phyloP scores from a whole-genome alignment of 2,888 invertebrate genomes.

The Cephonodes hylas region DNA sequence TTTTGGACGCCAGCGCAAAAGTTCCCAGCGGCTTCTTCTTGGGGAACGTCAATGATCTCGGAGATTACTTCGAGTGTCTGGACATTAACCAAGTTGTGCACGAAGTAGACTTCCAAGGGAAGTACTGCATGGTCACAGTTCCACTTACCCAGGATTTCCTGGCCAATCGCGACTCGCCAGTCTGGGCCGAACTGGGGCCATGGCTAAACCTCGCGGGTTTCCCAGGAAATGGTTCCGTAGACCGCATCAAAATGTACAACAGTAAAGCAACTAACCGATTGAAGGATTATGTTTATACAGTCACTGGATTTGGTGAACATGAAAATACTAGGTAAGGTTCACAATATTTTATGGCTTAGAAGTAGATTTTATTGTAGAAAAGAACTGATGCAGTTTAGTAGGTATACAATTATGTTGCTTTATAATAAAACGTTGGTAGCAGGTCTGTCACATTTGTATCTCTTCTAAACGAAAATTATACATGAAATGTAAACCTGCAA shows the following conservation, averaged over 20 bases:
- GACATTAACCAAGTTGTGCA: conserved; percentile 33
- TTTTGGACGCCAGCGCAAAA: conserved; percentile 67
- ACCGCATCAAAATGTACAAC: neutral
- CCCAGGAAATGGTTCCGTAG: neutral
- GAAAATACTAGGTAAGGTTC: too few species aligned
- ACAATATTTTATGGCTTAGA: too few species aligned
- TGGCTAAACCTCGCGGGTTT: neutral
- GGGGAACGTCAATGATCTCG: conserved; percentile 63
- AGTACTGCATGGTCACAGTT: conserved; percentile 59
- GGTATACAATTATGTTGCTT: too few species aligned
- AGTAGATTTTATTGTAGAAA: too few species aligned
- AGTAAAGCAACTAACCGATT: neutral
- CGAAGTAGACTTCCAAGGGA: conserved; percentile 54
- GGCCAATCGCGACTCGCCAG: conserved; percentile 24
- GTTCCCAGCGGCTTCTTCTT: conserved; percentile 57
- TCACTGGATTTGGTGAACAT: too few species aligned
- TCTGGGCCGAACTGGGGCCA: conserved; percentile 17
- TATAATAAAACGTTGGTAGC: too few species aligned
- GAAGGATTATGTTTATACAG: neutral
- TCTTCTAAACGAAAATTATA: too few species aligned
- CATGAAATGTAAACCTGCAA: too few species aligned
- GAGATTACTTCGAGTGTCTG: conserved; percentile 60
- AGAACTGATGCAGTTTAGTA: too few species aligned
- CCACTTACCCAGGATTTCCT: conserved; percentile 38
- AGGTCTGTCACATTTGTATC: too few species aligned